Conservation (phyloP, 2,113 vertebrate species). For the Callithrix jacchus region DNA sequence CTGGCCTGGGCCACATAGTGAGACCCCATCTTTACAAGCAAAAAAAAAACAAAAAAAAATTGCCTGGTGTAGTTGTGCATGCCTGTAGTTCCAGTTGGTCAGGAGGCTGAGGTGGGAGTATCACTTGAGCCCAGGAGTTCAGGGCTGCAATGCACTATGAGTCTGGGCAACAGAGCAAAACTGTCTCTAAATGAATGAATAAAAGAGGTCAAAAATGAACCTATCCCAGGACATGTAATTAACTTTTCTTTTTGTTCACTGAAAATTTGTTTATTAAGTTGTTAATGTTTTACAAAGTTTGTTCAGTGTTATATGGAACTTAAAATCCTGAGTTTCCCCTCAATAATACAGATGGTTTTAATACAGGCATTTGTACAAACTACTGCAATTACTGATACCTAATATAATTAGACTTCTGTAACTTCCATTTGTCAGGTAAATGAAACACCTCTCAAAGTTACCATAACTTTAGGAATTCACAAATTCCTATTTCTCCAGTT, state of each 20-base stretch:
- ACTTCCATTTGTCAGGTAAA: slow-evolving; percentile 29
- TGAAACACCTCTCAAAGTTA: background rate
- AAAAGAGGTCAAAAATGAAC: background rate
- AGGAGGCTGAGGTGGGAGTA: too few species aligned
- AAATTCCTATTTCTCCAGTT: background rate
- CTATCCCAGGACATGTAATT: background rate
- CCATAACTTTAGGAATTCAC: background rate
- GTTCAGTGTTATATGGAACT: background rate
- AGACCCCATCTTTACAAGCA: too few species aligned
- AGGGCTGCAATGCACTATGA: too few species aligned
- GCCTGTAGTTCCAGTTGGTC: too few species aligned
- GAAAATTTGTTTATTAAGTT: slow-evolving; percentile 45
- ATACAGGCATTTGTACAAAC: background rate
- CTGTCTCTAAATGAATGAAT: too few species aligned
- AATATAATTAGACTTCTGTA: background rate
- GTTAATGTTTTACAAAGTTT: slow-evolving; percentile 19
- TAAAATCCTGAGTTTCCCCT: background rate
- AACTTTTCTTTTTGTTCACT: background rate
- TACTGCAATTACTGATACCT: background rate
- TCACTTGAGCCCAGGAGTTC: too few species aligned
- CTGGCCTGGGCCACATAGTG: too few species aligned
- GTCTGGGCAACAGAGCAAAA: too few species aligned
- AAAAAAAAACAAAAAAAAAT: too few species aligned
- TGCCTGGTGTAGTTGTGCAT: too few species aligned
- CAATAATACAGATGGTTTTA: background rate